Conservation (phyloP, 2,113 vertebrate genomes). For the Lepidothrix coronata region DNA sequence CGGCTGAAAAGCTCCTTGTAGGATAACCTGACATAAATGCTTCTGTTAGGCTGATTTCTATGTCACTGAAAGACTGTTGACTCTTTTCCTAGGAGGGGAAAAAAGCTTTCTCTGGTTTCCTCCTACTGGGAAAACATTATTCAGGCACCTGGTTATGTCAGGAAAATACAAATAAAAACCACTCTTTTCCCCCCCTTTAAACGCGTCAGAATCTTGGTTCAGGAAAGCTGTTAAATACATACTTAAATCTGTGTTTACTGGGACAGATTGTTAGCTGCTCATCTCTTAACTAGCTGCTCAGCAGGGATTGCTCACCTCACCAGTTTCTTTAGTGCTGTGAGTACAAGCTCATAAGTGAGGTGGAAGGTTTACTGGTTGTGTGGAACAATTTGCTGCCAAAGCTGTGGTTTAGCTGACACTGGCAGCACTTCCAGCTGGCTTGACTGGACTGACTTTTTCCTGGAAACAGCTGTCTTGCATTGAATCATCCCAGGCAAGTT, state of each 20-base stretch:
- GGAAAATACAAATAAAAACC: neutral
- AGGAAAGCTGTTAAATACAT: neutral
- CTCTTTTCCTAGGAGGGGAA: neutral
- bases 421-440: neutral
- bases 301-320: neutral
- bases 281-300: neutral
- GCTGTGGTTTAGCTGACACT: neutral
- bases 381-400: neutral
- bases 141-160: neutral
- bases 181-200: neutral
- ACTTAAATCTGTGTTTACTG: neutral
- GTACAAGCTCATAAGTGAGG: neutral
- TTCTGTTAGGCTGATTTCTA: conserved; percentile 21
- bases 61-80: conserved; percentile 20
- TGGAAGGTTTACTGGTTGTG: neutral
- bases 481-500: neutral
- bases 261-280: neutral
- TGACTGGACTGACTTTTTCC: neutral
- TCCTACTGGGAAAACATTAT: conserved; percentile 8
- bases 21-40: conserved; percentile 50
- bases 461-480: neutral
- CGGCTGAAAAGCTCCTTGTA: conserved; percentile 45
- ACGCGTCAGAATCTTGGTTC: neutral
- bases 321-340: neutral
- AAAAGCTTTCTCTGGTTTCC: neutral